These are phyloP conservation scores for Tipula confusa DNA, from an alignment of 2,888 invertebrate genomes.

Conservation along the genomic window DNA sequence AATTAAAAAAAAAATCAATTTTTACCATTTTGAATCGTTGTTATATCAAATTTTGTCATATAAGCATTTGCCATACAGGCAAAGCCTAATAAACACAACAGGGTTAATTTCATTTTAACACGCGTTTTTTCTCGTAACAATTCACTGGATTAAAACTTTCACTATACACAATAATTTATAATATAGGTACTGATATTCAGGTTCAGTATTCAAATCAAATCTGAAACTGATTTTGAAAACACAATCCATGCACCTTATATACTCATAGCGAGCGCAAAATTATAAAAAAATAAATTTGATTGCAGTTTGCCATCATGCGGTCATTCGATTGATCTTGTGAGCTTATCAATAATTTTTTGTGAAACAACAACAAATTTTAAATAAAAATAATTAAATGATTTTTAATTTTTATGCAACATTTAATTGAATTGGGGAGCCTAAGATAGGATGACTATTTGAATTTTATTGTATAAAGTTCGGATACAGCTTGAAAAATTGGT, in stretches of 20 bases:
- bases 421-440: too few species aligned
- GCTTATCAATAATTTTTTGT: background rate
- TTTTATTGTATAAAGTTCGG: too few species aligned
- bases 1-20: too few species aligned
- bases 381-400: background rate
- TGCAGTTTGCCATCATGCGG: background rate
- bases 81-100: background rate
- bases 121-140: background rate
- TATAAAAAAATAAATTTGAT: background rate
- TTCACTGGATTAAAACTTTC: background rate
- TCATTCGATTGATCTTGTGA: background rate
- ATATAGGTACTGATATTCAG: background rate
- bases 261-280: background rate
- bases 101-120: background rate
- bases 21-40: background rate
- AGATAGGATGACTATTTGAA: too few species aligned
- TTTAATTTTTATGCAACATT: too few species aligned
- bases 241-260: background rate
- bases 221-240: background rate
- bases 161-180: background rate
- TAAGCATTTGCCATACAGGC: conserved; percentile 25
- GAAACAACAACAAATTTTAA: background rate
- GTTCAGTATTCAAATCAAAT: background rate
- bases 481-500: too few species aligned
- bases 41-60: background rate